Evolutionary conservation across 1,140 invertebrate species (phyloP).

Genomic region (Solenopsis fugax): DNA sequence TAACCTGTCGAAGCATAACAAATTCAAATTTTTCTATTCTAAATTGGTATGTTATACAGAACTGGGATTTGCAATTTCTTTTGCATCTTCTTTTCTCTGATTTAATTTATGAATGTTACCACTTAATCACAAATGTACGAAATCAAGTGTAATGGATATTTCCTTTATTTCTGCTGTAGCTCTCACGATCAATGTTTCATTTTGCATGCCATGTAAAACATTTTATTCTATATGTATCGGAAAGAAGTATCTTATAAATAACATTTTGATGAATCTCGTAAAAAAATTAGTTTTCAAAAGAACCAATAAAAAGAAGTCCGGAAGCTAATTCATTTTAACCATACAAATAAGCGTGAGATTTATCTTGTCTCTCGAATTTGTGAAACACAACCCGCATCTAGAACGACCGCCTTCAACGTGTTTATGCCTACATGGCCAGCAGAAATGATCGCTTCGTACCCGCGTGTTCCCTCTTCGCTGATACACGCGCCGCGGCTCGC

Average conservation of each 20-base stretch:
- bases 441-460: slow-evolving; percentile 52
- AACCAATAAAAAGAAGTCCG: neutral
- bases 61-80: neutral
- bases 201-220: neutral
- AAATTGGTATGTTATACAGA: neutral
- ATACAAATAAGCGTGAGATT: slow-evolving; percentile 33
- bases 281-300: neutral
- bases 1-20: neutral
- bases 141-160: neutral
- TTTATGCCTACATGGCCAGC: neutral
- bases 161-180: neutral
- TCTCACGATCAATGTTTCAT: neutral
- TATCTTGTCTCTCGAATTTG: slow-evolving; percentile 5
- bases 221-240: neutral
- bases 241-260: neutral
- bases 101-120: slow-evolving; percentile 1
- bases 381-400: slow-evolving; percentile 9
- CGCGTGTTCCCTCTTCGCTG: slow-evolving; percentile 34
- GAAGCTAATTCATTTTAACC: neutral
- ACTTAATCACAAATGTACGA: neutral
- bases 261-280: neutral
- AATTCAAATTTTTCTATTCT: neutral
- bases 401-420: neutral
- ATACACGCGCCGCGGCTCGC: slow-evolving; percentile 54
- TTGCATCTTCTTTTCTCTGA: neutral